phyloP scores from a whole-genome alignment of 1,140 invertebrate genomes.

The Lanistes nyassanus region DNA sequence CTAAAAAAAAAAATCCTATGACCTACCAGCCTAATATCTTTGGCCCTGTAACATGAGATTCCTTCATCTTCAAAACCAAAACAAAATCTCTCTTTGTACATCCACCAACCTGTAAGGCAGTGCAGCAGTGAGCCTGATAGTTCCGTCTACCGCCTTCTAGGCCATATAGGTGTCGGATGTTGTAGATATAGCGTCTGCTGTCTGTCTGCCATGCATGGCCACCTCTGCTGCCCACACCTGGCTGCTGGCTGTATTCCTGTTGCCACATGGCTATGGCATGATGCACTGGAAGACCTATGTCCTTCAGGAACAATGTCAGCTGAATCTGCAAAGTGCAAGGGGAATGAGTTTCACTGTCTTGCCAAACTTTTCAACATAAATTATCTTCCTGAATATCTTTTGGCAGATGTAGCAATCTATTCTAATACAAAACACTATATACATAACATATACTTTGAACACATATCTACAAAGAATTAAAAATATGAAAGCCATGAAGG shows the following conservation, averaged over 20 bases:
- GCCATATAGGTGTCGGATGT: conserved; percentile 79
- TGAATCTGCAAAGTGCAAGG: conserved; percentile 67
- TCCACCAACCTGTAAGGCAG: conserved; percentile 66
- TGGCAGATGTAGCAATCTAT: too few species aligned
- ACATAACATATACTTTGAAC: too few species aligned
- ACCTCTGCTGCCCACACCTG: conserved; percentile 67
- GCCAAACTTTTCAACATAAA: background rate
- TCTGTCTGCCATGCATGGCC: conserved; percentile 75
- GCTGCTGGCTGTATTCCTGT: conserved; percentile 73
- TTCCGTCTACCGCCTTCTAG: conserved; percentile 75
- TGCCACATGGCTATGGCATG: conserved; percentile 77
- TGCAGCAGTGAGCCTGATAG: conserved; percentile 73
- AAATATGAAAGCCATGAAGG: too few species aligned
- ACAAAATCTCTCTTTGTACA: background rate
- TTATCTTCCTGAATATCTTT: too few species aligned
- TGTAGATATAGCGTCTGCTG: conserved; percentile 75
- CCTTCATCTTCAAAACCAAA: background rate
- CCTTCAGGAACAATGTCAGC: conserved; percentile 78
- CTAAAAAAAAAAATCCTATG: too few species aligned
- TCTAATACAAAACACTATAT: too few species aligned
- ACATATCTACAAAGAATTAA: too few species aligned
- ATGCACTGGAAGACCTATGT: conserved; percentile 75
- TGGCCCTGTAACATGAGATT: too few species aligned
- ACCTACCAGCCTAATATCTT: too few species aligned
- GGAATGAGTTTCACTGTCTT: conserved; percentile 22